Evolutionary conservation across 2,113 vertebrate species (phyloP).

Genomic region (Ceratotherium simum): DNA sequence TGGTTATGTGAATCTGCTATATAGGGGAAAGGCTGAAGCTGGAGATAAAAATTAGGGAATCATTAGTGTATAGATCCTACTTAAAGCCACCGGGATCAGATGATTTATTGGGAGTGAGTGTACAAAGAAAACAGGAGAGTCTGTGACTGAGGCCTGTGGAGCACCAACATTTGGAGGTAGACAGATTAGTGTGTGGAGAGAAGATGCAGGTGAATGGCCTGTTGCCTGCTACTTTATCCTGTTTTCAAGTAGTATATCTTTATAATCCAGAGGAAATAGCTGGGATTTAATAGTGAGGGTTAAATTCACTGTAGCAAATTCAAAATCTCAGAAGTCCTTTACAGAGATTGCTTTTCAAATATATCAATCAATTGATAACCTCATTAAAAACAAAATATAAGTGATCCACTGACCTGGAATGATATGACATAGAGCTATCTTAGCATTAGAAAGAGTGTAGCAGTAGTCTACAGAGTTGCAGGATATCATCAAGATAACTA

Average conservation of each 20-base stretch:
- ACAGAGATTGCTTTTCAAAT: slow-evolving; percentile 3
- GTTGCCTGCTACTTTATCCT: neutral
- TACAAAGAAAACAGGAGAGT: neutral
- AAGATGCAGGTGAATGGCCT: neutral
- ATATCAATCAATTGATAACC: neutral
- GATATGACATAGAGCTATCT: neutral
- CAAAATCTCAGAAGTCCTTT: neutral
- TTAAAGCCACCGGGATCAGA: neutral
- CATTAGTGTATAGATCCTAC: neutral
- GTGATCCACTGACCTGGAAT: neutral
- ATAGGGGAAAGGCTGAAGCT: neutral
- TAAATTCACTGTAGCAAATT: neutral
- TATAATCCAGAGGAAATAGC: neutral
- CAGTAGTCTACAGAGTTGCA: neutral
- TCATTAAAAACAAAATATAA: neutral
- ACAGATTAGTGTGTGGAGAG: neutral
- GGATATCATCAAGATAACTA: neutral
- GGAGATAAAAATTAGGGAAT: neutral
- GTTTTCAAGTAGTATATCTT: neutral
- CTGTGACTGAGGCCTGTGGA: too few species aligned
- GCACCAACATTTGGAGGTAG: neutral
- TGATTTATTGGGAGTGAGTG: neutral
- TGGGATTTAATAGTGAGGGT: neutral
- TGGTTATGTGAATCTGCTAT: neutral
- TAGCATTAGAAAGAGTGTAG: neutral